Percentiles rank a stretch among this genome's conserved stretches.
Evolutionary conservation across 2,113 vertebrate species (phyloP).

Genomic region (cattle (Bos taurus)): DNA sequence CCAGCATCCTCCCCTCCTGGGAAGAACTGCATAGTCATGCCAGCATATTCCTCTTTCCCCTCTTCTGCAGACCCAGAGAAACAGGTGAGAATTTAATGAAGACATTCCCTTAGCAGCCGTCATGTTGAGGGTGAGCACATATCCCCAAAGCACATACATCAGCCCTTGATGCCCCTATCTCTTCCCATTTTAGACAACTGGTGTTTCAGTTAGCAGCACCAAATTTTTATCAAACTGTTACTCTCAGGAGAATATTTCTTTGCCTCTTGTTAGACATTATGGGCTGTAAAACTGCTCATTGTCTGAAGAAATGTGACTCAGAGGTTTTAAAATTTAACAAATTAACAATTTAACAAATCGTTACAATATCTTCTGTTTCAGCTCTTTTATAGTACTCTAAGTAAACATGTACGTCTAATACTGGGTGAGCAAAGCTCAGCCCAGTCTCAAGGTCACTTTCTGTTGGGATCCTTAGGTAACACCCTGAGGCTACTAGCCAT

Average conservation of each 20-base stretch:
- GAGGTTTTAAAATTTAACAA: no score
- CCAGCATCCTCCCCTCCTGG: not conserved
- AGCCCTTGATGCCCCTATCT: not conserved
- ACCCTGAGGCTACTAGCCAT: not conserved
- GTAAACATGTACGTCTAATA: not conserved
- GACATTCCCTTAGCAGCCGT: not conserved
- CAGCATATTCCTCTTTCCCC: not conserved
- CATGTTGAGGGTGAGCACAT: not conserved
- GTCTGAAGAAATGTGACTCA: not conserved
- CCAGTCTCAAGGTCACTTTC: not conserved
- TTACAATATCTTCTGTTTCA: not conserved
- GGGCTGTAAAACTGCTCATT: not conserved
- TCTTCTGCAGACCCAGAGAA: not conserved
- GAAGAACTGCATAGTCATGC: not conserved
- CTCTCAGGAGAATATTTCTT: not conserved
- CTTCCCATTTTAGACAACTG: not conserved
- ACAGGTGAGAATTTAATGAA: not conserved
- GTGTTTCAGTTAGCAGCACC: not conserved
- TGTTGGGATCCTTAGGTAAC: not conserved
- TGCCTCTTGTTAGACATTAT: not conserved
- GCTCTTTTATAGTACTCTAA: not conserved
- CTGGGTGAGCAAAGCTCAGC: not conserved
- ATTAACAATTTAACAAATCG: not conserved
- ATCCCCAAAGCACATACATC: not conserved
- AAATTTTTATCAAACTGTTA: not conserved